phyloP scores from a whole-genome alignment of 2,113 vertebrate species.

The Otis tarda region DNA sequence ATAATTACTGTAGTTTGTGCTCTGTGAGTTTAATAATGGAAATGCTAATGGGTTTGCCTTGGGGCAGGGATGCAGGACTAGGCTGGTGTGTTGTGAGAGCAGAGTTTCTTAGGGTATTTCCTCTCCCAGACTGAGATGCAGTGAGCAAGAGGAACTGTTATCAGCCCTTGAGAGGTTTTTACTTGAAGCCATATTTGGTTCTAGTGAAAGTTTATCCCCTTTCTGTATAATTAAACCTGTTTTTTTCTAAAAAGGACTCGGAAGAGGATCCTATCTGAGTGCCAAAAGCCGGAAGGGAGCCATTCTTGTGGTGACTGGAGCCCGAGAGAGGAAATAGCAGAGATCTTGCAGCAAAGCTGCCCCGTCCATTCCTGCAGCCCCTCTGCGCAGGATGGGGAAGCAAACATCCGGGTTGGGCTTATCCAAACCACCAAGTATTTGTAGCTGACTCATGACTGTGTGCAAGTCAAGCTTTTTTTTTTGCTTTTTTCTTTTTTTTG shows the following conservation, averaged over 20 bases:
- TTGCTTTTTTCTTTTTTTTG: too few relatives aligned
- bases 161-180: background rate
- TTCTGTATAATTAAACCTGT: background rate
- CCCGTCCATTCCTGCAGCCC: background rate
- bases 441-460: background rate
- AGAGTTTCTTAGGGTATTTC: background rate
- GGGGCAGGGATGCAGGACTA: background rate
- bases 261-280: background rate
- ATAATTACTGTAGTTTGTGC: background rate
- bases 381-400: background rate
- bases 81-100: rapidly evolving
- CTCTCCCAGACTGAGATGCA: rapidly evolving
- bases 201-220: background rate
- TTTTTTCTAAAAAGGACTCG: background rate
- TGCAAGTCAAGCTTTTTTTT: background rate
- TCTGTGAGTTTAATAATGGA: rapidly evolving
- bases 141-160: rapidly evolving
- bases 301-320: background rate
- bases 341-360: background rate
- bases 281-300: background rate
- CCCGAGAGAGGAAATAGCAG: background rate
- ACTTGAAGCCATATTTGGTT: background rate
- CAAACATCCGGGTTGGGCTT: background rate
- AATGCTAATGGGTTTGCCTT: rapidly evolving
- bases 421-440: background rate